These are phyloP conservation scores for Ophion obscuratus DNA, from an alignment of 2,888 invertebrate species.

Conservation along the genomic window DNA sequence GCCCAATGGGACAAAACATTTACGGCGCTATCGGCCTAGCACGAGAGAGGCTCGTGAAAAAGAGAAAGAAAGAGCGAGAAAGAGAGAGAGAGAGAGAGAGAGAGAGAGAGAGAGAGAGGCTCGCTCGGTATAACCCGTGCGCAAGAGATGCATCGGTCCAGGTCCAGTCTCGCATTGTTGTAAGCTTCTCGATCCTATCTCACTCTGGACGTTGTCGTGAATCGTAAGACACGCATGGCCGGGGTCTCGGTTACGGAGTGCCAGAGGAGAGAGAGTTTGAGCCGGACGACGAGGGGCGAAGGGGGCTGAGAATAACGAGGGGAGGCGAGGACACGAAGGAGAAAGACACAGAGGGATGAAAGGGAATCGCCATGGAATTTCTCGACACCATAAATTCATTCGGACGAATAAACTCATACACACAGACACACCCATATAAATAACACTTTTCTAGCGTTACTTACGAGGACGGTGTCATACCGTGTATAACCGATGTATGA, in stretches of 20 bases:
- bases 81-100: constrained; percentile 19
- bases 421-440: not conserved
- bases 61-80: constrained; percentile 50
- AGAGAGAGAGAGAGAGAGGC: constrained; percentile 18
- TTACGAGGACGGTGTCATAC: not conserved
- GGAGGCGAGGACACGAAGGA: constrained; percentile 42
- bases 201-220: constrained; percentile 80
- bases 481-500: no score
- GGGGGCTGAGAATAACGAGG: constrained; percentile 46
- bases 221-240: constrained; percentile 78
- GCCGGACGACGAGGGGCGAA: constrained; percentile 11
- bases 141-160: constrained; percentile 70
- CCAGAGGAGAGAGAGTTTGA: constrained; percentile 29
- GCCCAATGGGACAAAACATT: constrained; percentile 60
- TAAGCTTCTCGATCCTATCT: constrained; percentile 79
- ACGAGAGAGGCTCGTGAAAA: not conserved
- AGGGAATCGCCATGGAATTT: constrained; percentile 58
- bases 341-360: constrained; percentile 53
- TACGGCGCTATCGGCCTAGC: constrained; percentile 30
- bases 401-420: constrained; percentile 39
- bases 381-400: constrained; percentile 55
- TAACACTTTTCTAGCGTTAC: constrained; percentile 17
- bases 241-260: constrained; percentile 54
- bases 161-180: constrained; percentile 75
- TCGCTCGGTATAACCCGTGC: constrained; percentile 51